Evolutionary conservation across 2,113 vertebrate genomes (phyloP), one percentile per base, ranked within the genome.

Genomic region (Colistium nudipinnis): DNA sequence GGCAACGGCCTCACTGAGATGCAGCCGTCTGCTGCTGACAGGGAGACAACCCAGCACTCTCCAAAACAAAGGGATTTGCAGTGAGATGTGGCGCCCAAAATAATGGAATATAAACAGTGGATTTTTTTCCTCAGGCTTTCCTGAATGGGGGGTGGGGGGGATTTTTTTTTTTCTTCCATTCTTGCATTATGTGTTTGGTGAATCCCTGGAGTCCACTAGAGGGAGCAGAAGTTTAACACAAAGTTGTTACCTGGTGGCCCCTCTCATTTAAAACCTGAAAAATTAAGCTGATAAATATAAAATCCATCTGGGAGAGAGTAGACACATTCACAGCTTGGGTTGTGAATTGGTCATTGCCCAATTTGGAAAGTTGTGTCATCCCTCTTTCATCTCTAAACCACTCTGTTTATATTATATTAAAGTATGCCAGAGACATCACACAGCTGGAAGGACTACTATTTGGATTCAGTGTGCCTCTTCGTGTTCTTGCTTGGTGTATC

Each of bases 1-100:
- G 62, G 51, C 65, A 62, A 20, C 48, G 56, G 52, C 33, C 41
- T 16, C 36, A 71, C 53, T 71, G 54, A 76, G 48, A 82, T 51
- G 67, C 11, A 74, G 36, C 16, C n/a, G 31, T 60, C 16, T 56
- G 47, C 13, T 41, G 20, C 51, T 39, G 22, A 53, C n/a, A 25
- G 33, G 24, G 19, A 55, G 30, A 45, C 24, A 81, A 45, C 14
- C 49, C 16, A 49, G 57, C 12, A 9, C 31, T 74, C 22, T 56
- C 72, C 30, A 11, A 48, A 25, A 19, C 4, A 62, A 28, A 19
- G 27, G n/a, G n/a, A n/a, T n/a, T n/a, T n/a, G n/a, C n/a, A 48
- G 62, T 57, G 17, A 56, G 28, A 39, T 44, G 36, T n/a, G 30
- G 13, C 43, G 13, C 48, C 20, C 69, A 0, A 33, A 59, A 27